These are phyloP conservation scores for Platichthys stellatus DNA, from an alignment of 2,113 vertebrate genomes.

Conservation along the genomic window DNA sequence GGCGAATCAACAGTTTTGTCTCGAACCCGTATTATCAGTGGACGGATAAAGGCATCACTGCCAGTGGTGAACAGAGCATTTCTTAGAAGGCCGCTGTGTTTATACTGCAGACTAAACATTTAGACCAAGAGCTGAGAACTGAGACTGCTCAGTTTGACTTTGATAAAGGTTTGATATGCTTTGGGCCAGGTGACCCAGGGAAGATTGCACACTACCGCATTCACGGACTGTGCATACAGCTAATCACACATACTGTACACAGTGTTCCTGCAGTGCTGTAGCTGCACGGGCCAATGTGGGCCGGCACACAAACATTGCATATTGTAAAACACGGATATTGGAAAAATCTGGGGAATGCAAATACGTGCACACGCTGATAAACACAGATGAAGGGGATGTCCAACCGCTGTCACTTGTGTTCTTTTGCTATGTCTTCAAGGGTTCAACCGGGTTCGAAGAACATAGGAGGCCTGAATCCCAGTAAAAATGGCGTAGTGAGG, in stretches of 20 bases:
- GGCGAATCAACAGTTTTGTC: constrained; percentile 24
- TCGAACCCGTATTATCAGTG: constrained; percentile 22
- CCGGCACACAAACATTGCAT: background rate
- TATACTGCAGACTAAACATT: constrained; percentile 73
- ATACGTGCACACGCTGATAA: constrained; percentile 19
- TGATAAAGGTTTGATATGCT: constrained; percentile 44
- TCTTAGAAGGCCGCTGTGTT: constrained; percentile 60
- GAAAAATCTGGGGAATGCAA: constrained; percentile 35
- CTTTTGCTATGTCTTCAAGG: background rate
- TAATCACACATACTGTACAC: constrained; percentile 27
- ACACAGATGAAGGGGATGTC: constrained; percentile 20
- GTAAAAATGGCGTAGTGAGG: background rate
- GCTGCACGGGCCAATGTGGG: background rate
- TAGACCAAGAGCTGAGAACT: constrained; percentile 49
- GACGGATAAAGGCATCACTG: constrained; percentile 27
- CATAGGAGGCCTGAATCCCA: background rate
- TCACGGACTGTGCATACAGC: constrained; percentile 26
- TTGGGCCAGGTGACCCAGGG: constrained; percentile 34
- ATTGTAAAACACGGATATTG: constrained; percentile 7
- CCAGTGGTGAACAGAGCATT: constrained; percentile 39
- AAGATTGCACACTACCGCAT: constrained; percentile 13
- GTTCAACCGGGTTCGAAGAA: constrained; percentile 29
- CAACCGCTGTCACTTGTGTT: constrained; percentile 32
- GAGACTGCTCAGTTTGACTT: constrained; percentile 32
- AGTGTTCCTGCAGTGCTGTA: too few species aligned